A percentile compares a stretch with the other conserved stretches of the same genome.
These are phyloP conservation scores for Pomacea maculata DNA, from an alignment of 1,140 invertebrate species.

Conservation along the genomic window DNA sequence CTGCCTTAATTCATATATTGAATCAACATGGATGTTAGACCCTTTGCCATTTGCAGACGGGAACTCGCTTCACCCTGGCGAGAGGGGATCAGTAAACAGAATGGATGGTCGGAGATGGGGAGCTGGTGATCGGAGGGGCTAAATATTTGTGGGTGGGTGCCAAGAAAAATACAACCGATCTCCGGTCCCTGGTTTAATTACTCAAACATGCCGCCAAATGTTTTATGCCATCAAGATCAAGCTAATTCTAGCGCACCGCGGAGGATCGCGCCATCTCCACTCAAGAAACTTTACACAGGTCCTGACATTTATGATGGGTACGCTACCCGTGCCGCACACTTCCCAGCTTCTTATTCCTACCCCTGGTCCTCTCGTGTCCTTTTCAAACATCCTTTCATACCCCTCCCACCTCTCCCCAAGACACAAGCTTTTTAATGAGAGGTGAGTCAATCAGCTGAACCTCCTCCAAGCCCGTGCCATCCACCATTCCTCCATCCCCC, in stretches of 20 bases:
- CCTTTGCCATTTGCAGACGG: conserved; percentile 17
- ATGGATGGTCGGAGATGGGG: conserved; percentile 13
- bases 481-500: no score
- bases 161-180: conserved; percentile 22
- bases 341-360: no score
- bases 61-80: conserved; percentile 1
- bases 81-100: conserved; percentile 23
- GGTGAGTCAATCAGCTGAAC: not conserved
- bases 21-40: not conserved
- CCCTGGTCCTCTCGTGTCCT: no score
- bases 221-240: conserved; percentile 26
- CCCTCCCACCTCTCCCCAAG: not conserved
- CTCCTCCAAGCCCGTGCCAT: not conserved
- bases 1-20: conserved; percentile 17
- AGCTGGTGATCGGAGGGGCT: not conserved
- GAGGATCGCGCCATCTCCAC: no score
- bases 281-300: no score
- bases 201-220: conserved; percentile 27
- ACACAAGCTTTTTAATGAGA: not conserved
- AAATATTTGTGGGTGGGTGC: conserved; percentile 33
- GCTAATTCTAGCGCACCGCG: conserved; percentile 16
- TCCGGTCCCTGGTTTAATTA: conserved; percentile 19
- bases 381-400: not conserved
- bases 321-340: no score
- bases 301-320: no score